These are phyloP conservation scores for Melinaea menophilus DNA, from an alignment of 2,888 invertebrate genomes.

Conservation along the genomic window DNA sequence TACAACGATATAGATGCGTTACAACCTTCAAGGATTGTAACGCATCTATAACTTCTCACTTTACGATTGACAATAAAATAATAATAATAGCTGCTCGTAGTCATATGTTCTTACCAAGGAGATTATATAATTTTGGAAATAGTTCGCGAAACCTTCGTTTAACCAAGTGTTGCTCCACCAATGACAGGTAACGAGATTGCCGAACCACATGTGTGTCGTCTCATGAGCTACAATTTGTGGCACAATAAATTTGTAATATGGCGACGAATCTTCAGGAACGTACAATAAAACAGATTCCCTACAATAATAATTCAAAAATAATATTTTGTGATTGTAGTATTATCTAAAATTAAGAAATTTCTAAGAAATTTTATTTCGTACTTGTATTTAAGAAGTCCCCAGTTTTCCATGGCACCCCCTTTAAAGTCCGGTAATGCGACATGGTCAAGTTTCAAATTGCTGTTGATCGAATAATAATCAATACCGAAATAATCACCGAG, in stretches of 20 bases:
- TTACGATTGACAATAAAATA: too few species aligned
- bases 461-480: conserved; percentile 71
- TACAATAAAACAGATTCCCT: conserved; percentile 70
- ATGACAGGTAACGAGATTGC: conserved; percentile 84
- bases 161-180: conserved; percentile 89
- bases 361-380: conserved; percentile 38
- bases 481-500: conserved; percentile 78
- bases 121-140: conserved; percentile 83
- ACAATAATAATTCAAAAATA: conserved; percentile 20
- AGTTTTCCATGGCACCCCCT: conserved; percentile 94
- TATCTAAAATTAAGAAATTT: too few species aligned
- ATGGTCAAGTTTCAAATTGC: conserved; percentile 86
- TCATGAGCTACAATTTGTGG: conserved; percentile 85
- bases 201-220: conserved; percentile 91
- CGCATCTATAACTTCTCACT: too few species aligned
- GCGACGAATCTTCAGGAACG: conserved; percentile 63
- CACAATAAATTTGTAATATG: conserved; percentile 73
- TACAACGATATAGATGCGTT: too few species aligned
- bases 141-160: conserved; percentile 84
- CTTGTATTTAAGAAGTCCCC: conserved; percentile 92
- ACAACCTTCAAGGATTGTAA: too few species aligned
- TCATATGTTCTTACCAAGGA: conserved; percentile 40
- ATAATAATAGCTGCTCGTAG: not conserved
- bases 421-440: conserved; percentile 90
- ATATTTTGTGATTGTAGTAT: too few species aligned